These are phyloP conservation scores for Mystacornis crossleyi DNA, from an alignment of 2,113 vertebrate species.

Conservation along the genomic window DNA sequence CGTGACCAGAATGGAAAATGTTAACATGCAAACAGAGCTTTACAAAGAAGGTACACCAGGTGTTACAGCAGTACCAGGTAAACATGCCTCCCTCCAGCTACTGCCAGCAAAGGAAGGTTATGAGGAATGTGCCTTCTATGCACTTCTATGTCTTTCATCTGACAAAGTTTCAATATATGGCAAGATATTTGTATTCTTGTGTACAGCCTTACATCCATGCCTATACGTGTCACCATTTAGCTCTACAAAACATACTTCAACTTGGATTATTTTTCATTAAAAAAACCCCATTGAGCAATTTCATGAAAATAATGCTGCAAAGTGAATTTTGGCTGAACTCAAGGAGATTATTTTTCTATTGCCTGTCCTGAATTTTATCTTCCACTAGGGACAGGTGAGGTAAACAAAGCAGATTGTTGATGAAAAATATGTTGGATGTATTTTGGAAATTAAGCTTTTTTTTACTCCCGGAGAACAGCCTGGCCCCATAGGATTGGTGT, in stretches of 20 bases:
- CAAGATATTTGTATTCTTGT: neutral
- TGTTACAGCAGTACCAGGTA: neutral
- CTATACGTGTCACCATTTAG: neutral
- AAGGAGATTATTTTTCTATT: neutral
- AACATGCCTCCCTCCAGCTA: neutral
- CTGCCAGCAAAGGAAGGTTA: neutral
- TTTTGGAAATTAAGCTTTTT: neutral
- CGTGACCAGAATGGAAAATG: fast-evolving
- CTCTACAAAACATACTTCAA: neutral
- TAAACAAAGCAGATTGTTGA: neutral
- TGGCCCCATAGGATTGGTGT: neutral
- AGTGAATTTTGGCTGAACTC: neutral
- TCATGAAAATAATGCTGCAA: neutral
- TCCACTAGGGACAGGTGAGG: neutral
- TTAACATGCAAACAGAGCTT: neutral
- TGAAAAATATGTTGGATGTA: neutral
- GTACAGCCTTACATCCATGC: neutral
- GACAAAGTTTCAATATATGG: neutral
- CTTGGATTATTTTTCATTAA: neutral
- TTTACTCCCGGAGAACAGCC: neutral
- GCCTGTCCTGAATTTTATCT: neutral
- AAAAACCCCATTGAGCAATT: neutral
- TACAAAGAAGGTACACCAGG: neutral
- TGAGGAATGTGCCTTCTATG: neutral
- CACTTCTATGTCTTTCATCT: neutral